A percentile compares a stretch with the other conserved stretches of the same genome.
Evolutionary conservation across 2,888 invertebrate genomes (phyloP).

Genomic region (Apomyelois bistriatella): DNA sequence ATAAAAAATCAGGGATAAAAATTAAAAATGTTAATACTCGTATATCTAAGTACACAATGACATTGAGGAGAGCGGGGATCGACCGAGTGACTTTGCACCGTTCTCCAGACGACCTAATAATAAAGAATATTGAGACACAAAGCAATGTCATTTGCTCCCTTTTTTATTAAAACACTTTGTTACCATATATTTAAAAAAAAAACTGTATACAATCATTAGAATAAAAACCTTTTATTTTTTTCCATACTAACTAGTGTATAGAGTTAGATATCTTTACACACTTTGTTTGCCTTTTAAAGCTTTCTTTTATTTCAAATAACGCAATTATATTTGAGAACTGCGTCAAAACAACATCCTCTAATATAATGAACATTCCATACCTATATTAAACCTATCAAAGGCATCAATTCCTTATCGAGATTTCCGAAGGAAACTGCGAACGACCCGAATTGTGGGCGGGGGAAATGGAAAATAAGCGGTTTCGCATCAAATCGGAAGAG

Average conservation of each 20-base stretch:
- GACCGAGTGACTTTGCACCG: conserved; percentile 64
- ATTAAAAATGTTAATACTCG: conserved; percentile 16
- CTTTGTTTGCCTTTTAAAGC: too few relatives aligned
- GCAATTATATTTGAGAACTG: not conserved
- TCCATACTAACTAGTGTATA: too few relatives aligned
- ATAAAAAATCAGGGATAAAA: too few relatives aligned
- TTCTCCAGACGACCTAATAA: conserved; percentile 69
- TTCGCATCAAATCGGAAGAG: conserved; percentile 45
- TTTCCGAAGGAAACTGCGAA: conserved; percentile 34
- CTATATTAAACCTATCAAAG: conserved; percentile 31
- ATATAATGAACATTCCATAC: conserved; percentile 9
- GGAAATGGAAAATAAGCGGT: conserved; percentile 51
- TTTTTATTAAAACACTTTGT: conserved; percentile 8
- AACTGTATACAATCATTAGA: too few relatives aligned
- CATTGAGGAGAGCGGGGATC: conserved; percentile 45
- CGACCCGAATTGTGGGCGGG: conserved; percentile 41
- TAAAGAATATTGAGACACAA: conserved; percentile 40
- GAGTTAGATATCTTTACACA: too few relatives aligned
- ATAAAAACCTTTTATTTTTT: too few relatives aligned
- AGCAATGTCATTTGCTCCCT: conserved; percentile 16
- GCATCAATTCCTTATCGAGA: conserved; percentile 29
- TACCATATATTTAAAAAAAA: too few relatives aligned
- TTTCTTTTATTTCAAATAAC: too few relatives aligned
- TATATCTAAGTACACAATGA: conserved; percentile 29
- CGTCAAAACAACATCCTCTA: not conserved